These are phyloP conservation scores for Pongo abelii DNA, from an alignment of 2,113 vertebrate species.

Conservation along the genomic window DNA sequence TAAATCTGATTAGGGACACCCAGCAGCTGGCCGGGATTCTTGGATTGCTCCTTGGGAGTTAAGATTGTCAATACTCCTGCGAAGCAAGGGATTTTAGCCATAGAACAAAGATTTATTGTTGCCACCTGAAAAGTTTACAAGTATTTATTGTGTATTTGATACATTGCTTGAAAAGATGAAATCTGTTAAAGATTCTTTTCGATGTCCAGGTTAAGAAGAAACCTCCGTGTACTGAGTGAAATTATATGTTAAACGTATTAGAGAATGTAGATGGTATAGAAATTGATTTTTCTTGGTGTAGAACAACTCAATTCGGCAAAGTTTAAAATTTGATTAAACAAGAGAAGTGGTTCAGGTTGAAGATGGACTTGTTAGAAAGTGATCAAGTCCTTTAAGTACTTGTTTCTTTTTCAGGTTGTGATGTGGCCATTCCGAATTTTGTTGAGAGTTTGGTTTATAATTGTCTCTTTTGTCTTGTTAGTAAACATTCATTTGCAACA, in stretches of 20 bases:
- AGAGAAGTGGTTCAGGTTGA: constrained; percentile 15
- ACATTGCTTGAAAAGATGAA: constrained; percentile 70
- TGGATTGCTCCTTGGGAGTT: constrained; percentile 49
- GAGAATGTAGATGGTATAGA: constrained; percentile 65
- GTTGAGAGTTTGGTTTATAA: constrained; percentile 55
- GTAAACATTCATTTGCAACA: constrained; percentile 58
- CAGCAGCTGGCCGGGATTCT: constrained; percentile 57
- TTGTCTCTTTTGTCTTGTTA: constrained; percentile 59
- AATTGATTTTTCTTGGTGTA: constrained; percentile 30
- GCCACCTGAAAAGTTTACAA: constrained; percentile 64
- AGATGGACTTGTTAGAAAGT: constrained; percentile 11
- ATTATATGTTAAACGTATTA: not conserved
- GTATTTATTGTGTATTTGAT: constrained; percentile 78
- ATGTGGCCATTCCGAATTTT: constrained; percentile 71
- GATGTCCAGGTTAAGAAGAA: constrained; percentile 65
- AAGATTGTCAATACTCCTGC: not conserved
- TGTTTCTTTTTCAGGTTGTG: constrained; percentile 42
- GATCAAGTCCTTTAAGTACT: not conserved
- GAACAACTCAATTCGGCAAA: constrained; percentile 37
- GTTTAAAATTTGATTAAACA: constrained; percentile 42
- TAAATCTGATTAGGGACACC: constrained; percentile 24
- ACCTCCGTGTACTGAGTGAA: constrained; percentile 45
- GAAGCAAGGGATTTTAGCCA: constrained; percentile 61
- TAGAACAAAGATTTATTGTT: constrained; percentile 55
- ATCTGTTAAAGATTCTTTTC: constrained; percentile 59